phyloP scores from a whole-genome alignment of 2,888 invertebrate species.

The Callinectes sapidus region DNA sequence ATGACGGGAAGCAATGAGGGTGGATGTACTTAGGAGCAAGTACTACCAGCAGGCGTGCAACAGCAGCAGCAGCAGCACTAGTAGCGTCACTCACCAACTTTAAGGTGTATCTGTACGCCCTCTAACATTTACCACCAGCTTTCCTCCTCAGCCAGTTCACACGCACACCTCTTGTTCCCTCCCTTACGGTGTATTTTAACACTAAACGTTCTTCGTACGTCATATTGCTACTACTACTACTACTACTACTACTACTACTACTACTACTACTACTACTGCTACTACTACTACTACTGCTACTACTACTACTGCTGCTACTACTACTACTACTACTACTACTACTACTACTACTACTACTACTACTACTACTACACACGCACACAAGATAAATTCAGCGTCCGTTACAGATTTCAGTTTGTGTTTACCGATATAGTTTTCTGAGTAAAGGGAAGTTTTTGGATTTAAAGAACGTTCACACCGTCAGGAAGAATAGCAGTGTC shows the following conservation, averaged over 20 bases:
- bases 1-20: not conserved
- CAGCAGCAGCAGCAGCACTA: not conserved
- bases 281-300: too few relatives aligned
- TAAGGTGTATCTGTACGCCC: not conserved
- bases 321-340: not conserved
- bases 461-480: not conserved
- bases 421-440: not conserved
- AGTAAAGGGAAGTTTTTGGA: not conserved
- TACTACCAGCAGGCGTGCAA: not conserved
- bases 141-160: not conserved
- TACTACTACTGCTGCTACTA: too few relatives aligned
- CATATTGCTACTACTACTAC: too few relatives aligned
- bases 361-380: not conserved
- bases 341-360: too few relatives aligned
- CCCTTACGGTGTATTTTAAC: not conserved
- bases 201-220: too few relatives aligned
- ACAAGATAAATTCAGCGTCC: not conserved
- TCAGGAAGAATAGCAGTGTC: not conserved
- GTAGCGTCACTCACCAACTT: not conserved
- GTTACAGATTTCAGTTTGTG: not conserved
- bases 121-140: not conserved
- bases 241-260: too few relatives aligned
- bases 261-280: too few relatives aligned
- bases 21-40: not conserved
- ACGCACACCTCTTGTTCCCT: not conserved